Conservation (phyloP, 2,888 invertebrate species). For the Dilophus febrilis region DNA sequence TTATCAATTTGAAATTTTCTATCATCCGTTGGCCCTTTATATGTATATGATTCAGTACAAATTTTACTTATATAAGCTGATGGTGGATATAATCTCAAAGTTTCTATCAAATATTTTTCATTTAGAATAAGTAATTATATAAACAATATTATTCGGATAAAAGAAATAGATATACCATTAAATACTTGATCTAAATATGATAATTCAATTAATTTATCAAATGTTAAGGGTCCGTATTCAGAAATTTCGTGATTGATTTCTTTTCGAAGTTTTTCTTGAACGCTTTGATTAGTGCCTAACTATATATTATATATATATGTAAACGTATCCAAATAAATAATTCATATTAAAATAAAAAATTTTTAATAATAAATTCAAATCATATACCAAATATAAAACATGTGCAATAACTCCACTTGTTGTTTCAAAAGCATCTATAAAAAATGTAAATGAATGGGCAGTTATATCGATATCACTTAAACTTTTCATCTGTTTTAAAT, state of each 20-base stretch:
- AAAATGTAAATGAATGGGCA: conserved; percentile 16
- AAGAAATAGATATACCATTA: conserved; percentile 16
- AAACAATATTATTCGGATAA: neutral
- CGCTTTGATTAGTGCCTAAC: conserved; percentile 16
- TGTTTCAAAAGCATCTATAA: conserved; percentile 26
- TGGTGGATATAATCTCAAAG: conserved; percentile 1
- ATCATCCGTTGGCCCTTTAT: conserved; percentile 4
- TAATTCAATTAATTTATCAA: conserved; percentile 20
- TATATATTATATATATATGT: no score
- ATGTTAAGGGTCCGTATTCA: conserved; percentile 14
- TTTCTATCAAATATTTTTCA: conserved; percentile 1
- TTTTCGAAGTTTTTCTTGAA: conserved; percentile 17
- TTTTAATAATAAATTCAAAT: no score
- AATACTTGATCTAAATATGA: conserved; percentile 24
- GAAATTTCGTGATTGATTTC: conserved; percentile 16
- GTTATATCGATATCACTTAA: conserved; percentile 16
- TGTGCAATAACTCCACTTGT: conserved; percentile 19
- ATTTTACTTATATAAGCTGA: neutral
- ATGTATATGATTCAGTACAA: neutral
- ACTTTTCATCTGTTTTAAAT: conserved; percentile 13
- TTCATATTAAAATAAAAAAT: no score
- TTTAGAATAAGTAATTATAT: neutral
- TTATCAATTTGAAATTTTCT: conserved; percentile 3
- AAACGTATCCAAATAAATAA: no score
- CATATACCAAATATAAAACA: neutral